phyloP scores from a whole-genome alignment of 2,797 vertebrate species.

The Bryconaethiops microstoma region DNA sequence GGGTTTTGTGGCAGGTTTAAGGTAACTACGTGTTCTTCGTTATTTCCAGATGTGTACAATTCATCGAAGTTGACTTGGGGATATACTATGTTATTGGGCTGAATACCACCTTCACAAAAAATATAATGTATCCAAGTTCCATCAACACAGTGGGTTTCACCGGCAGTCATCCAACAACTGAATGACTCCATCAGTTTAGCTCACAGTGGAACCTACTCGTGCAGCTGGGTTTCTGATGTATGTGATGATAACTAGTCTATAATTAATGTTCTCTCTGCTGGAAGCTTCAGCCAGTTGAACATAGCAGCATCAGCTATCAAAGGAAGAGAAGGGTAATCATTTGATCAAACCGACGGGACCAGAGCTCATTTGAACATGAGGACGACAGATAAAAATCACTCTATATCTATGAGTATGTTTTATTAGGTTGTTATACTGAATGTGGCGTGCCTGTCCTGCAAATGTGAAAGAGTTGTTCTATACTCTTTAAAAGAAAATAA shows the following conservation, averaged over 20 bases:
- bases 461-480: conserved; percentile 17
- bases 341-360: conserved; percentile 17
- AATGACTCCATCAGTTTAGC: not conserved
- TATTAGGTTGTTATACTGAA: not conserved
- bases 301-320: not conserved
- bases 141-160: not conserved
- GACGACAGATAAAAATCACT: conserved; percentile 39
- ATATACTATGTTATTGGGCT: not conserved
- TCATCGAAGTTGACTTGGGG: not conserved
- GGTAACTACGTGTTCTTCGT: not conserved
- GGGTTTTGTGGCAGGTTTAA: not conserved
- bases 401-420: too few species aligned
- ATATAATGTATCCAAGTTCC: not conserved
- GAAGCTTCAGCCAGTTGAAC: conserved; percentile 2
- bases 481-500: not conserved
- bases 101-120: not conserved
- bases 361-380: conserved; percentile 52
- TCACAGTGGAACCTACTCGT: not conserved
- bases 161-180: not conserved
- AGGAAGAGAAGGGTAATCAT: not conserved
- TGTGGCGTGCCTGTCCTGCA: not conserved
- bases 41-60: not conserved
- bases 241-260: conserved; percentile 24
- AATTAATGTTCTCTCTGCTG: conserved; percentile 32
- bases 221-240: not conserved